Conservation (phyloP, 2,888 invertebrate species). For the Drosophila cracens region DNA sequence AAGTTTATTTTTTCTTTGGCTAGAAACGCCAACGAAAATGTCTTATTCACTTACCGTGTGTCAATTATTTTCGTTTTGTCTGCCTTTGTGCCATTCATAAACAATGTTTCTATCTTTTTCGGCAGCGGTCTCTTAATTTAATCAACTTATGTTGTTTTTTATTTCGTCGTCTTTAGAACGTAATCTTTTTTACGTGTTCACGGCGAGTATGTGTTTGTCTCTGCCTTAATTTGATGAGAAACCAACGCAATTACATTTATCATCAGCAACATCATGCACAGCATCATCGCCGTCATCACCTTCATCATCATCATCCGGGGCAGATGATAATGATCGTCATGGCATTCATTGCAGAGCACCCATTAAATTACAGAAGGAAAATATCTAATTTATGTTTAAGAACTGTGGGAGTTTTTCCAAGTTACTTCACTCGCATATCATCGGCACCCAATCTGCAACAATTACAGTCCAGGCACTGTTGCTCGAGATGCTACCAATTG, state of each 20-base stretch:
- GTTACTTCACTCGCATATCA: conserved; percentile 41
- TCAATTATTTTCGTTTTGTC: conserved; percentile 64
- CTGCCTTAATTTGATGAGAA: conserved; percentile 57
- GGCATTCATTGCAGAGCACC: conserved; percentile 22
- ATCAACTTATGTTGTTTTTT: conserved; percentile 57
- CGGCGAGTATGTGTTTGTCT: conserved; percentile 35
- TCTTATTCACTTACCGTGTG: conserved; percentile 38
- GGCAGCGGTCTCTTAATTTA: conserved; percentile 54
- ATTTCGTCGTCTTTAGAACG: conserved; percentile 35
- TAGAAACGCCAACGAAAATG: conserved; percentile 20
- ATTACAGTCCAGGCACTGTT: conserved; percentile 31
- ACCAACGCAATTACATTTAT: conserved; percentile 70
- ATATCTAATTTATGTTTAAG: conserved; percentile 74
- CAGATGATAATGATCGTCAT: conserved; percentile 13
- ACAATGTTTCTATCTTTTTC: conserved; percentile 20
- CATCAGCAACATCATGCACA: conserved; percentile 29
- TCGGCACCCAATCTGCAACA: conserved; percentile 52
- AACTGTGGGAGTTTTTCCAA: conserved; percentile 66
- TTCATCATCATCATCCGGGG: background rate
- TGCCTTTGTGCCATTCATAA: conserved; percentile 7
- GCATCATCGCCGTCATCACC: conserved; percentile 32
- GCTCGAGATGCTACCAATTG: conserved; percentile 19
- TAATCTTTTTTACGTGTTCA: conserved; percentile 56
- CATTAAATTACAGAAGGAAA: conserved; percentile 54
- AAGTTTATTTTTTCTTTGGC: conserved; percentile 19